These are phyloP conservation scores for Antennarius striatus DNA, from an alignment of 2,113 vertebrate species.

Conservation along the genomic window DNA sequence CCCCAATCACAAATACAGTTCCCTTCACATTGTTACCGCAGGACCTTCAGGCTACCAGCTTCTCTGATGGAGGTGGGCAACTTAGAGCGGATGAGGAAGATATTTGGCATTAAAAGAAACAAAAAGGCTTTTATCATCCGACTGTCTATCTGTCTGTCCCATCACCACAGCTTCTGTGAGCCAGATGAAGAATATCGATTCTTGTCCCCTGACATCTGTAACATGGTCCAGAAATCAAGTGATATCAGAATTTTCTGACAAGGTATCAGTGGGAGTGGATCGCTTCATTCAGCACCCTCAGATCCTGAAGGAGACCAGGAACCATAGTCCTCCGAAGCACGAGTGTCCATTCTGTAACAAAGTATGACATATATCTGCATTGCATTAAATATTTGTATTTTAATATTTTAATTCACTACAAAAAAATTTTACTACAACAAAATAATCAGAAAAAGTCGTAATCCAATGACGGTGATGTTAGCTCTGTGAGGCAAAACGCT, in stretches of 20 bases:
- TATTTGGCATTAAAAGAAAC: background rate
- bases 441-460: too few species aligned
- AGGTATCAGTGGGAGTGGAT: constrained; percentile 13
- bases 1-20: background rate
- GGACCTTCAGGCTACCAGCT: background rate
- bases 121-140: background rate
- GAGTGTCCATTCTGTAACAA: constrained; percentile 68
- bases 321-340: constrained; percentile 3
- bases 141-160: background rate
- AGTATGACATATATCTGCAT: constrained; percentile 37
- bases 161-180: constrained; percentile 2
- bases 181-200: background rate
- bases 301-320: constrained; percentile 39
- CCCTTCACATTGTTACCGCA: constrained; percentile 4
- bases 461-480: background rate
- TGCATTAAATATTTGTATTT: background rate
- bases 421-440: too few species aligned
- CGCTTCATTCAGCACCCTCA: constrained; percentile 12
- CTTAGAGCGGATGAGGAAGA: too few species aligned
- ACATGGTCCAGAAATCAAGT: constrained; percentile 7
- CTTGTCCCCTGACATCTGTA: background rate
- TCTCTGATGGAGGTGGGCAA: background rate
- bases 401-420: background rate
- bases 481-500: background rate
- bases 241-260: constrained; percentile 30